phyloP scores from a whole-genome alignment of 2,888 invertebrate genomes.

The Teleogryllus oceanicus region DNA sequence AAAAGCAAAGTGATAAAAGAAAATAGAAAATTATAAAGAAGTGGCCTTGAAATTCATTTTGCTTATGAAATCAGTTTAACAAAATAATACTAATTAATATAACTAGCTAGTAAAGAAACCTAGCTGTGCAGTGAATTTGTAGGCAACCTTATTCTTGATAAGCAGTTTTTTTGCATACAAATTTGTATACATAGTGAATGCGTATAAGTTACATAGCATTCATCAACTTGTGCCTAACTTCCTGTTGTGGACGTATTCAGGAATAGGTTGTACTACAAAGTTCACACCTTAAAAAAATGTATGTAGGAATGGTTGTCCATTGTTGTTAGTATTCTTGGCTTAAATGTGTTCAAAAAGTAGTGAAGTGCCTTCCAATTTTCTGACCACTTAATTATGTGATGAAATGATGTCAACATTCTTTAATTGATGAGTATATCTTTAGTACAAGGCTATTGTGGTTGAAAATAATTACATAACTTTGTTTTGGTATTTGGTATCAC shows the following conservation, averaged over 20 bases:
- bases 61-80: conserved; percentile 39
- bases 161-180: conserved; percentile 38
- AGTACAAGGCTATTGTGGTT: conserved; percentile 27
- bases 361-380: conserved; percentile 67
- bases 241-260: conserved; percentile 36
- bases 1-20: conserved; percentile 47
- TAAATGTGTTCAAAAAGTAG: conserved; percentile 68
- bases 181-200: conserved; percentile 38
- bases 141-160: conserved; percentile 40
- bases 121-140: conserved; percentile 40
- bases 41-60: conserved; percentile 43
- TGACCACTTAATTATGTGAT: conserved; percentile 48
- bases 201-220: conserved; percentile 38
- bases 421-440: conserved; percentile 34
- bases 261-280: conserved; percentile 40
- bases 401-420: conserved; percentile 43
- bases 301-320: conserved; percentile 38
- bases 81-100: conserved; percentile 48
- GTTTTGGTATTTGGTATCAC: conserved; percentile 57
- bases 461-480: conserved; percentile 32
- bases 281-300: conserved; percentile 36
- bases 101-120: conserved; percentile 43
- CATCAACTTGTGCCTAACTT: conserved; percentile 39
- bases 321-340: conserved; percentile 39
- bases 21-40: conserved; percentile 40